Evolutionary conservation across 1,140 invertebrate species (phyloP).

Genomic region (Sinonovacula constricta): DNA sequence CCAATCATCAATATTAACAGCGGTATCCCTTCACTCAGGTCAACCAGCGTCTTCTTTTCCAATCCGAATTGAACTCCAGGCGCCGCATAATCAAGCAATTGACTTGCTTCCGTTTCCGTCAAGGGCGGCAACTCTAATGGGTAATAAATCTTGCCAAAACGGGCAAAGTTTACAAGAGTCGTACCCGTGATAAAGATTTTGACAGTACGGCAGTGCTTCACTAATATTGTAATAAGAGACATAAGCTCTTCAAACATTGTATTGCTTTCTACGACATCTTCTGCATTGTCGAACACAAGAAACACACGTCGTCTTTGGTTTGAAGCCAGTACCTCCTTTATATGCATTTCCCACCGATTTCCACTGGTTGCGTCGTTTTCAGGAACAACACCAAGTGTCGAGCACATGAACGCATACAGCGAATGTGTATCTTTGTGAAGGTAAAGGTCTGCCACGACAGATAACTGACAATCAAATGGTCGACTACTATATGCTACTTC

Average conservation of each 20-base stretch:
- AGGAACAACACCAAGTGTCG: neutral
- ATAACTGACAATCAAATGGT: neutral
- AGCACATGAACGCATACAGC: slow-evolving; percentile 25
- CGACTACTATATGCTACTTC: neutral
- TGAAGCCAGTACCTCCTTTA: neutral
- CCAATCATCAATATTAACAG: slow-evolving; percentile 37
- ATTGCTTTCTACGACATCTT: slow-evolving; percentile 26
- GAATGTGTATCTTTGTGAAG: neutral
- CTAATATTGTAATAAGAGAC: neutral
- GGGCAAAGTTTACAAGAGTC: slow-evolving; percentile 2
- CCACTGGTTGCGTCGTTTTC: neutral
- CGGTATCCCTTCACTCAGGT: slow-evolving; percentile 40
- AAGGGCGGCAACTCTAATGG: slow-evolving; percentile 16
- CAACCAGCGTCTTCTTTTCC: slow-evolving; percentile 9
- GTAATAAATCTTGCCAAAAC: slow-evolving; percentile 13
- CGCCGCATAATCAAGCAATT: slow-evolving; percentile 18
- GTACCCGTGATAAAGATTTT: slow-evolving; percentile 46
- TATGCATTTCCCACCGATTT: slow-evolving; percentile 1
- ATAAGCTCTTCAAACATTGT: slow-evolving; percentile 23
- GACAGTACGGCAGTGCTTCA: slow-evolving; percentile 2
- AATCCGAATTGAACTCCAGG: slow-evolving; percentile 12
- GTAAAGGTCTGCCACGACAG: neutral
- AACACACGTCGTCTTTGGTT: neutral
- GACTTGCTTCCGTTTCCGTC: neutral
- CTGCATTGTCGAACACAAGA: slow-evolving; percentile 47